These are phyloP conservation scores for Lerista edwardsae DNA, from an alignment of 2,797 vertebrate species.

Conservation along the genomic window DNA sequence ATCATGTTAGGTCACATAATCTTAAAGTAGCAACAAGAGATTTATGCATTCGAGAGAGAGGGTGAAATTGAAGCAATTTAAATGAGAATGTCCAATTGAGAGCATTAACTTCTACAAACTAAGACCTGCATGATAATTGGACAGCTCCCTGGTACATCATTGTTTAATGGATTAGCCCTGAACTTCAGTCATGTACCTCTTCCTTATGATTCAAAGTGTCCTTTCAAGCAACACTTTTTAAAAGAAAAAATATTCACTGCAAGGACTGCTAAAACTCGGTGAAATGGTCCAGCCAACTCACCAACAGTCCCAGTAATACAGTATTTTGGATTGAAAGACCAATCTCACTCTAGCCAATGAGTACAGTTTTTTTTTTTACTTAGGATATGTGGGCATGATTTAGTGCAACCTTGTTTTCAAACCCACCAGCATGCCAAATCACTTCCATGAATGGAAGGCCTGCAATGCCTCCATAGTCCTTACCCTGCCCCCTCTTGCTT, in stretches of 20 bases:
- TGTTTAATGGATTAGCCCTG: background rate
- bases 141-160: background rate
- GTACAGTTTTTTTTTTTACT: background rate
- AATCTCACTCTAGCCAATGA: background rate
- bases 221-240: background rate
- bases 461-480: background rate
- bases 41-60: constrained; percentile 16
- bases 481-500: background rate
- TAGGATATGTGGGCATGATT: background rate
- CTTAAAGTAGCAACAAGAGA: constrained; percentile 15
- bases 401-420: background rate
- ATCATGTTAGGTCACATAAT: background rate
- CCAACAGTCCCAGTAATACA: background rate
- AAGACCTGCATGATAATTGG: constrained; percentile 9
- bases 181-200: accelerated
- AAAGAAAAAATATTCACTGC: background rate
- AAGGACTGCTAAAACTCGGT: background rate
- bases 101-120: constrained; percentile 16
- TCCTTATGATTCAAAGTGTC: background rate
- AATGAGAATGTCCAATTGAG: background rate
- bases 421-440: background rate
- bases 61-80: background rate
- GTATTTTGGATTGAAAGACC: background rate
- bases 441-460: background rate
- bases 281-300: background rate